Evolutionary conservation across 2,797 vertebrate genomes (phyloP), one percentile per base, ranked within the genome.

Genomic region (Pelobates cultripes): DNA sequence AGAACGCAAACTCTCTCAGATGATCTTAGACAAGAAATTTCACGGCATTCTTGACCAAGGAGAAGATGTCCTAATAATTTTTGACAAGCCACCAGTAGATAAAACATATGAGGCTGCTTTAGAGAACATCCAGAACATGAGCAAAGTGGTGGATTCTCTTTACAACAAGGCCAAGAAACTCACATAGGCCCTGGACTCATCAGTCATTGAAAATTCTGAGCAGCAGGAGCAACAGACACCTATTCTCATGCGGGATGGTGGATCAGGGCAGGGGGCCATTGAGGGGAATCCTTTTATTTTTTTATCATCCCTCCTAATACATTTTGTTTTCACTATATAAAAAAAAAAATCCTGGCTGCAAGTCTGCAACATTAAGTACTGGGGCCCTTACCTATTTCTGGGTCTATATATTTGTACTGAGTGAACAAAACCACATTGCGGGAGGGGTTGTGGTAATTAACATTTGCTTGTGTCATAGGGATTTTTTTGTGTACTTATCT

Each of bases 111-210:
- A 96, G 91, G 95, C 95, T 0, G 95, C 97, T 79, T 94, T 99
- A 85, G 97, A 99, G 93, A 98, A 96, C 69, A 96, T 99, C 87
- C 96, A 98, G 90, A 98, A 97, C 87, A 97, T 99, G 97, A 98
- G 97, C 88, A 99, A 97, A 95, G 97, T 98, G 92, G 97, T 99
- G 81, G 97, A 99, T 94, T 97, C 97, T 0, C 96, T 99, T 89
- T 99, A 99, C 95, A 99, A 97, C 96, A 99, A 99, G 95, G 97
- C 97, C 93, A 98, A 99, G 95, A 99, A 97, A 87, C 91, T 99
- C 75, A 96, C 97, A 96, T 77, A 84, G 82, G 51, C 67, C 77
- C 28, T 45, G 42, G n/a, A 53, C 45, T 40, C 41, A 13, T 68
- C 47, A 28, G 57, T 44, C 67, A 42, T 66, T 84, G 60, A 76